phyloP scores from a whole-genome alignment of 23 tunicate species.

The Trididemnum clinides region DNA sequence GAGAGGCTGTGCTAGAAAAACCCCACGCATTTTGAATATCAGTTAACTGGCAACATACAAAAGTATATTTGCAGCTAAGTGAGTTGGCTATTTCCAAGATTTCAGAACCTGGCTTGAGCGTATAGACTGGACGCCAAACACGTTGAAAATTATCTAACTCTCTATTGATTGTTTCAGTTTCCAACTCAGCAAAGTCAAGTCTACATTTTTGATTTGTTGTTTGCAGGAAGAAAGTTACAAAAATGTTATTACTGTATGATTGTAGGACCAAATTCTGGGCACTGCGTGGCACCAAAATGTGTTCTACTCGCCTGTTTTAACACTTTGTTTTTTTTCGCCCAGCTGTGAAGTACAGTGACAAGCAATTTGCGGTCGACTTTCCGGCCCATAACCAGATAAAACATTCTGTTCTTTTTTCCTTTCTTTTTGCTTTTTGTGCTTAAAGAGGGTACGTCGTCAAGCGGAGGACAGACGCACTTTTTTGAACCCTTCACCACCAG shows the following conservation, averaged over 20 bases:
- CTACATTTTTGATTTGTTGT: too few relatives aligned
- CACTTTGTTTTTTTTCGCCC: constrained; percentile 62
- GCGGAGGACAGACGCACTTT: constrained; percentile 43
- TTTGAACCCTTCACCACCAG: constrained; percentile 34
- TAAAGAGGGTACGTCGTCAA: background rate
- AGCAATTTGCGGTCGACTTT: constrained; percentile 58
- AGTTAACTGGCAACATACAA: too few relatives aligned
- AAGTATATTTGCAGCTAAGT: too few relatives aligned
- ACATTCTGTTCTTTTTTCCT: constrained; percentile 47
- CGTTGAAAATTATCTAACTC: too few relatives aligned
- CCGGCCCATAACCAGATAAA: constrained; percentile 81
- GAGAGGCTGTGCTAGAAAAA: too few relatives aligned
- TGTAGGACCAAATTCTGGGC: background rate
- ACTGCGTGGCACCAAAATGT: background rate
- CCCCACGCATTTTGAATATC: too few relatives aligned
- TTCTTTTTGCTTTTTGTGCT: constrained; percentile 20
- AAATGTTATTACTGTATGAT: background rate
- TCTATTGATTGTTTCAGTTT: too few relatives aligned
- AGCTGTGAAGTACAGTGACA: constrained; percentile 66
- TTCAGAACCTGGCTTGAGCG: too few relatives aligned
- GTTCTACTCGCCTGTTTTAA: constrained; percentile 1
- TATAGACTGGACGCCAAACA: too few relatives aligned
- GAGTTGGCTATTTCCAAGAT: too few relatives aligned
- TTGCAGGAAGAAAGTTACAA: too few relatives aligned
- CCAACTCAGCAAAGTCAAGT: too few relatives aligned